Conservation (phyloP, 2,113 vertebrate genomes). For the Tamias sibiricus region DNA sequence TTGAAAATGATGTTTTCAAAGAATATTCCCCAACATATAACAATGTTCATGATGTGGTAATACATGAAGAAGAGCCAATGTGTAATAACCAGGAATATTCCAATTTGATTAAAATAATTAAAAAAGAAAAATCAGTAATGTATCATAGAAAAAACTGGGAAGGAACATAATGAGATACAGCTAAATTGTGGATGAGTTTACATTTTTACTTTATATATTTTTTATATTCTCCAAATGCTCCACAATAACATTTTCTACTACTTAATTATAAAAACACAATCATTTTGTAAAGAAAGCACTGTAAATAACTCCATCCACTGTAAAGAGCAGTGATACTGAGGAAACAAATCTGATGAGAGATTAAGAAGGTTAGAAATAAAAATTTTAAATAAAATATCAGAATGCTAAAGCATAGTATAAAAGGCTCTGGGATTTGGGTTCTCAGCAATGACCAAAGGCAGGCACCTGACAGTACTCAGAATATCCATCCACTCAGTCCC, state of each 20-base stretch:
- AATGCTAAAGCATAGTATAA: background rate
- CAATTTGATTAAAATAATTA: background rate
- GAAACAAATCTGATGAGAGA: background rate
- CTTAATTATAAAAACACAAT: conserved; percentile 18
- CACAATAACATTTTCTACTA: conserved; percentile 8
- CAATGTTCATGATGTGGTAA: background rate
- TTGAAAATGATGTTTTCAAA: conserved; percentile 56
- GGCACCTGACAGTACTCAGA: background rate
- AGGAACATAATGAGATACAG: background rate
- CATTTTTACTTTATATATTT: conserved; percentile 24
- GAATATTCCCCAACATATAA: conserved; percentile 37
- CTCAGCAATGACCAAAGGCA: background rate
- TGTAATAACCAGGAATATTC: background rate
- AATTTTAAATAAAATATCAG: background rate
- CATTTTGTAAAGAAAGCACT: conserved; percentile 14
- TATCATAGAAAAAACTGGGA: background rate
- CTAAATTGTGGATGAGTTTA: conserved; percentile 5
- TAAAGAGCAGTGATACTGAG: background rate
- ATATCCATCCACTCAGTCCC: too few relatives aligned
- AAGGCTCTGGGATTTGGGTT: background rate
- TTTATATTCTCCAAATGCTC: conserved; percentile 24
- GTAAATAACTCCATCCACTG: background rate
- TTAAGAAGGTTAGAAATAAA: conserved; percentile 24
- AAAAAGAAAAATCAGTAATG: conserved; percentile 7
- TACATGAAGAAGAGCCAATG: conserved; percentile 36